Base-by-base conservation (phyloP, 2,797 vertebrate genomes). In the Aphelocoma californica region DNA sequence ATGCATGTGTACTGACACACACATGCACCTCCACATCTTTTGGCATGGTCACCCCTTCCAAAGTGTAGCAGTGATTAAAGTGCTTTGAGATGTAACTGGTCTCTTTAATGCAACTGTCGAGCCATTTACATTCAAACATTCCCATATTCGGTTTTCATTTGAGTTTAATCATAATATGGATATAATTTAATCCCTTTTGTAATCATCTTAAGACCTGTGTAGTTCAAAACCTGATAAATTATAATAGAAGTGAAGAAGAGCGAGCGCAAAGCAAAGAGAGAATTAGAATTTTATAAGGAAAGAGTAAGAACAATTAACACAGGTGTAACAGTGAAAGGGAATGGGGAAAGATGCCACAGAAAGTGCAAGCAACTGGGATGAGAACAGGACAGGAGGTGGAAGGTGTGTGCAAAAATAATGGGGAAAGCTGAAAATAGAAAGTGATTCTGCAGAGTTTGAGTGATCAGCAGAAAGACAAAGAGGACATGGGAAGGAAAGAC, bases 401-500 rank as follows among this genome's bases (percentile, higher is more conserved):
- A 93, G 65, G 48, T 67, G 45, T 83, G 89, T 69, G 66, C 79
- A 93, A 92, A 95, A 95, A 47, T 83, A 92, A 87, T 81, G 84
- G 79, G 14, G 91, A 94, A 95, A 81, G 56, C 54, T 92, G 86
- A 92, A 92, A 94, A 96, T 58, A 86, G 81, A 51, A 92, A 80
- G 78, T 82, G 84, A 69, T 91, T 93, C 72, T 92, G 89, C 87
- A 81, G 81, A 85, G 75, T 82, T 73, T 88, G 61, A 94, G 66
- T 34, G 70, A 90, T 95, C 72, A 91, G 61, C 85, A 71, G 72
- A 86, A 86, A 91, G 91, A 75, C 81, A 91, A 71, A 82, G 84
- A 94, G 87, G 77, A 91, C 85, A 88, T 65, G 70, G 79, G 54
- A 92, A 54, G 89, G 70, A 93, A 93, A 91, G 85, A 88, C 79